These are phyloP conservation scores for Drosophila melanica DNA, from an alignment of 1,140 invertebrate genomes.

Conservation along the genomic window DNA sequence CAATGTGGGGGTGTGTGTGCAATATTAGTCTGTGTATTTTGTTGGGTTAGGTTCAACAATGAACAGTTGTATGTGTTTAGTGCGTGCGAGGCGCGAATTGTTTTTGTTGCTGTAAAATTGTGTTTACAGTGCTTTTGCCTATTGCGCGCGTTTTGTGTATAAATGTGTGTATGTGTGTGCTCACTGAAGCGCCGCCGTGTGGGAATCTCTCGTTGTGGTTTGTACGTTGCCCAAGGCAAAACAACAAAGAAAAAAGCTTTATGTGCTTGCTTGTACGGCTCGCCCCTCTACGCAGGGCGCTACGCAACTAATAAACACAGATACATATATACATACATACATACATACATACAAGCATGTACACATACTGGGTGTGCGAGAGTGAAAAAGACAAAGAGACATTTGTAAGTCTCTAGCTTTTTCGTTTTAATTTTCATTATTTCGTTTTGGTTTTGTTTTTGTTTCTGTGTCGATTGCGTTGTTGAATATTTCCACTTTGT, in stretches of 20 bases:
- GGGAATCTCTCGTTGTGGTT: conserved; percentile 64
- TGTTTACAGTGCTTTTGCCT: conserved; percentile 25
- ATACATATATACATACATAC: too few relatives aligned
- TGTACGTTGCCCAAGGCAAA: conserved; percentile 44
- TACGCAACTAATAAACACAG: conserved; percentile 42
- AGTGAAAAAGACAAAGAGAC: conserved; percentile 27
- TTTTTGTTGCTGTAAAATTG: conserved; percentile 30
- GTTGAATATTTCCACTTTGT: conserved; percentile 83
- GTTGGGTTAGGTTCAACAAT: conserved; percentile 79
- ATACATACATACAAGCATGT: background rate
- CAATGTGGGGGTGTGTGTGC: conserved; percentile 19
- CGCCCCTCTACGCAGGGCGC: conserved; percentile 30
- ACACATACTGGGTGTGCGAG: background rate
- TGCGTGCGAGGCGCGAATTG: conserved; percentile 66
- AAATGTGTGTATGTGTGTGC: conserved; percentile 31
- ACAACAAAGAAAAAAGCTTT: conserved; percentile 22
- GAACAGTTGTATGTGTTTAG: conserved; percentile 25
- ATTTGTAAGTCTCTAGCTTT: conserved; percentile 35
- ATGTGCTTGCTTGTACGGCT: background rate
- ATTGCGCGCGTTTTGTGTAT: conserved; percentile 35
- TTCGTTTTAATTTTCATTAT: conserved; percentile 74
- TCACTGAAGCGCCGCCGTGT: conserved; percentile 46
- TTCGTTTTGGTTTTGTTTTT: conserved; percentile 60
- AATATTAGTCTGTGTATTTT: conserved; percentile 68
- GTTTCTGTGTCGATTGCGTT: conserved; percentile 79